Conservation (phyloP, 2,888 invertebrate species). For the Athalia circularis region DNA sequence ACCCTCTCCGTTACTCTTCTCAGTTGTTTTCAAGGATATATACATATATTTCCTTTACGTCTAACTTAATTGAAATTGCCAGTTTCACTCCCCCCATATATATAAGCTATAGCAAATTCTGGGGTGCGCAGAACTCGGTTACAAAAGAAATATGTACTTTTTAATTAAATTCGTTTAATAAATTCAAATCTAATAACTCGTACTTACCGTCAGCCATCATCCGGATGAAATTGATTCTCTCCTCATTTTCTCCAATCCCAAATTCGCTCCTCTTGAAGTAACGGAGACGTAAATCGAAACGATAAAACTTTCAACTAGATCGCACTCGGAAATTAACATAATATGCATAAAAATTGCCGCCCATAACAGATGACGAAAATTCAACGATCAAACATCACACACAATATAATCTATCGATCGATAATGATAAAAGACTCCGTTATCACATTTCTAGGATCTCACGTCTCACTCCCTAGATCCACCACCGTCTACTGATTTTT, state of each 20-base stretch:
- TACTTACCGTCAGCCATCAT: constrained; percentile 19
- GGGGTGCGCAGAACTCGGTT: background rate
- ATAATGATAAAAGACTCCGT: background rate
- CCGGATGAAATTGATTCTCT: constrained; percentile 24
- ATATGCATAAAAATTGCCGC: no score
- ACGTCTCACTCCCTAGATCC: constrained; percentile 14
- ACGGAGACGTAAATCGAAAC: constrained; percentile 4
- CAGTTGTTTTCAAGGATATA: constrained; percentile 1
- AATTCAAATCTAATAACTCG: constrained; percentile 16
- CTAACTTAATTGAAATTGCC: constrained; percentile 33
- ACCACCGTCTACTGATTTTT: background rate
- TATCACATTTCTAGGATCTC: background rate
- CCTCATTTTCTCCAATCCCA: background rate
- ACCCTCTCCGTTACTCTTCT: background rate
- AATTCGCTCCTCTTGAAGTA: background rate
- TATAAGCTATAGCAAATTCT: constrained; percentile 4
- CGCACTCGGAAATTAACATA: no score
- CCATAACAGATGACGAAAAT: no score
- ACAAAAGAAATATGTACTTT: background rate
- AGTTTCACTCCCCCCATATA: background rate
- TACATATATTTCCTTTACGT: background rate
- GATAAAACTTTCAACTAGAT: background rate
- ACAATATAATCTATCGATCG: no score
- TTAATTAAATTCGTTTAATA: constrained; percentile 22
- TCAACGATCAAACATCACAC: no score